These are phyloP conservation scores for Myotis findleyi DNA, from an alignment of 2,797 vertebrate genomes.

Conservation along the genomic window DNA sequence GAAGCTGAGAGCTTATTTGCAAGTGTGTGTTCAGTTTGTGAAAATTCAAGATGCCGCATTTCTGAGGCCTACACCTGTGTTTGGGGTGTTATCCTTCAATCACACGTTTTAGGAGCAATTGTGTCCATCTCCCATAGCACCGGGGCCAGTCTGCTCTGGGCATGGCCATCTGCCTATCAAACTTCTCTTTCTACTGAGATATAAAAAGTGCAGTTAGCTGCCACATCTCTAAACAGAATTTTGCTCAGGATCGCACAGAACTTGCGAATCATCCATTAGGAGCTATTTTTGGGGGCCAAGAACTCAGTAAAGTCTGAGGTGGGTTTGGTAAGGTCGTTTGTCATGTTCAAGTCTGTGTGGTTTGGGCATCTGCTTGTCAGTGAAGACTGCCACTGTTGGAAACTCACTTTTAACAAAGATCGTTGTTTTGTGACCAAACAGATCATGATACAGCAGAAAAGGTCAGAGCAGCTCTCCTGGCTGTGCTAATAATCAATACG, in stretches of 20 bases:
- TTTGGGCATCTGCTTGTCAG: background rate
- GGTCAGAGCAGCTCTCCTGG: background rate
- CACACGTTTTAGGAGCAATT: background rate
- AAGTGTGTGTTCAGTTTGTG: background rate
- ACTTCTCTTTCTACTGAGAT: constrained; percentile 6
- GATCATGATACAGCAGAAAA: background rate
- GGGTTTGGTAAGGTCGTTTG: constrained; percentile 40
- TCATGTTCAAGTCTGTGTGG: constrained; percentile 46
- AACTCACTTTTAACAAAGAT: background rate
- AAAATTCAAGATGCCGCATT: background rate
- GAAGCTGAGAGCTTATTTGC: background rate
- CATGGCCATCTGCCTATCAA: background rate
- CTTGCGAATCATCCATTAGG: background rate
- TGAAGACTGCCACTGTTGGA: background rate
- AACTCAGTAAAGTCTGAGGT: background rate
- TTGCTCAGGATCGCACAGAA: constrained; percentile 43
- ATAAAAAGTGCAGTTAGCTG: background rate
- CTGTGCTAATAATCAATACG: background rate
- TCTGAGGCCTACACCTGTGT: background rate
- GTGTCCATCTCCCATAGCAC: background rate
- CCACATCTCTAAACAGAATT: background rate
- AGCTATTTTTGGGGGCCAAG: background rate
- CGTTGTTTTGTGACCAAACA: background rate
- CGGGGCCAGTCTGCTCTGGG: background rate
- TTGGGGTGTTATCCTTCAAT: background rate